These are phyloP conservation scores for Thecophora atra DNA, from an alignment of 2,888 invertebrate species.

Conservation along the genomic window DNA sequence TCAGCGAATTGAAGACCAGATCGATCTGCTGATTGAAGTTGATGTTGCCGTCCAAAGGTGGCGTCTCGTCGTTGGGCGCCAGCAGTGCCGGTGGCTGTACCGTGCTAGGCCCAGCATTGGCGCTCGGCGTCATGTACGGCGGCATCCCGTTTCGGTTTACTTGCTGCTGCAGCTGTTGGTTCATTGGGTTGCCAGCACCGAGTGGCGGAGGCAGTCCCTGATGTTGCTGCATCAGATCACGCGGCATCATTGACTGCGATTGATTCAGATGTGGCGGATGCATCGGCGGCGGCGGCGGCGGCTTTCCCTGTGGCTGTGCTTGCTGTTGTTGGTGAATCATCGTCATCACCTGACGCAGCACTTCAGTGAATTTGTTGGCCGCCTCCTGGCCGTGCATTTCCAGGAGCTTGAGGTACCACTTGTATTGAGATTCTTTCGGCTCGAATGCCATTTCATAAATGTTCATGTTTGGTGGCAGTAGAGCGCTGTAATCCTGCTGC, in stretches of 20 bases:
- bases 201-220: conserved; percentile 39
- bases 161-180: conserved; percentile 27
- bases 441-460: conserved; percentile 70
- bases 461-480: conserved; percentile 70
- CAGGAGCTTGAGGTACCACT: conserved; percentile 70
- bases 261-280: conserved; percentile 40
- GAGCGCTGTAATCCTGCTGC: conserved; percentile 61
- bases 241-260: conserved; percentile 45
- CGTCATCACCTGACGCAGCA: conserved; percentile 63
- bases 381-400: conserved; percentile 70
- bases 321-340: conserved; percentile 56
- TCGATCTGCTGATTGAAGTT: conserved; percentile 66
- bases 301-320: conserved; percentile 45
- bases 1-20: conserved; percentile 64
- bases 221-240: conserved; percentile 47
- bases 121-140: conserved; percentile 39
- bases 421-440: conserved; percentile 68
- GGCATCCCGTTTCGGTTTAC: conserved; percentile 39
- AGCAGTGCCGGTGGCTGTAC: conserved; percentile 40
- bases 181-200: conserved; percentile 31
- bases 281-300: conserved; percentile 41
- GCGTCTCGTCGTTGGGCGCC: conserved; percentile 52
- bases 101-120: conserved; percentile 26
- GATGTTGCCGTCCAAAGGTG: conserved; percentile 51
- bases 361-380: conserved; percentile 69